These are phyloP conservation scores for Halichoeres trimaculatus DNA, from an alignment of 2,113 vertebrate genomes.

Conservation along the genomic window DNA sequence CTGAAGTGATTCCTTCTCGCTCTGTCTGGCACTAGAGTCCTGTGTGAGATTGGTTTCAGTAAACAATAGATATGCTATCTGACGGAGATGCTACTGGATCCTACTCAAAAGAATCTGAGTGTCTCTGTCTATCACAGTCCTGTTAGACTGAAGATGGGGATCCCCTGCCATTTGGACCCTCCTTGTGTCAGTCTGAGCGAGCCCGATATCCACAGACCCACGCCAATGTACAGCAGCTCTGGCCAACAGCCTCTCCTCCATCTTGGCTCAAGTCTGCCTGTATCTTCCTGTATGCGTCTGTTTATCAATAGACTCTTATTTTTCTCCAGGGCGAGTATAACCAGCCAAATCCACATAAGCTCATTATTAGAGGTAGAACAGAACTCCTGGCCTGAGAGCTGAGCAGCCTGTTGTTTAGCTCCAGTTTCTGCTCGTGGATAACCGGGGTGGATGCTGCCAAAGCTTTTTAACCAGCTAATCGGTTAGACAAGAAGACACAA, in stretches of 20 bases:
- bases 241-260: slow-evolving; percentile 58
- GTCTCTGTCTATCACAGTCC: slow-evolving; percentile 49
- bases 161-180: slow-evolving; percentile 64
- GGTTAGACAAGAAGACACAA: slow-evolving; percentile 1
- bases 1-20: slow-evolving; percentile 46
- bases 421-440: slow-evolving; percentile 39
- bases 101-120: slow-evolving; percentile 48
- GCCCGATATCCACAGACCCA: slow-evolving; percentile 35
- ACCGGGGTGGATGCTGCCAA: slow-evolving; percentile 35
- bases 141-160: slow-evolving; percentile 50
- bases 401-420: slow-evolving; percentile 50
- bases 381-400: slow-evolving; percentile 58
- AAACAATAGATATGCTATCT: slow-evolving; percentile 47
- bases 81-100: slow-evolving; percentile 31
- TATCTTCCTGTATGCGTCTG: slow-evolving; percentile 54
- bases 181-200: slow-evolving; percentile 43
- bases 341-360: slow-evolving; percentile 73
- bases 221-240: slow-evolving; percentile 32
- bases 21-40: slow-evolving; percentile 43
- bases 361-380: slow-evolving; percentile 73
- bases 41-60: slow-evolving; percentile 42
- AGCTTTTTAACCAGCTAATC: slow-evolving; percentile 36
- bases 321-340: slow-evolving; percentile 47
- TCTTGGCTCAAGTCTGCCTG: slow-evolving; percentile 60
- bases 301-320: slow-evolving; percentile 67